Conservation (phyloP, 1,140 invertebrate genomes). For the Heliconius himera region DNA sequence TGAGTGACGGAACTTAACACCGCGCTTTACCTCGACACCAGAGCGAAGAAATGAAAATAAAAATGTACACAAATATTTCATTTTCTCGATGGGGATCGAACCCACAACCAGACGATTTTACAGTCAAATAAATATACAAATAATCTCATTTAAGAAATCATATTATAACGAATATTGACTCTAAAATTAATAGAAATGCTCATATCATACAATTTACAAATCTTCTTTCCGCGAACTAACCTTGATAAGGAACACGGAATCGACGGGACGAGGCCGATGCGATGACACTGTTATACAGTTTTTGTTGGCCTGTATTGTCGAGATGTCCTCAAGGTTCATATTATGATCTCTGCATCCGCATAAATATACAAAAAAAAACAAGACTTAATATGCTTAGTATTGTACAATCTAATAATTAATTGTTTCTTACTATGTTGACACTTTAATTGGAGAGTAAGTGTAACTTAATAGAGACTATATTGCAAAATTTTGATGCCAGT, state of each 20-base stretch:
- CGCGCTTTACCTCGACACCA: too few relatives aligned
- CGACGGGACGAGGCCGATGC: slow-evolving; percentile 54
- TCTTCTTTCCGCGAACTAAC: slow-evolving; percentile 35
- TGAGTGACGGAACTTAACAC: too few relatives aligned
- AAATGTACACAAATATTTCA: too few relatives aligned
- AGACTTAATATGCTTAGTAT: background rate
- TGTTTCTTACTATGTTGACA: too few relatives aligned
- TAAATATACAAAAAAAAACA: background rate
- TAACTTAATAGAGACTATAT: too few relatives aligned
- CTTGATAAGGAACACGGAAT: slow-evolving; percentile 66
- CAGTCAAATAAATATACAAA: too few relatives aligned
- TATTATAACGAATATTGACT: background rate
- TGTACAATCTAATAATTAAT: background rate
- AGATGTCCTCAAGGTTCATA: slow-evolving; percentile 52
- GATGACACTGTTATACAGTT: slow-evolving; percentile 59
- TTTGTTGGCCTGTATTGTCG: slow-evolving; percentile 58
- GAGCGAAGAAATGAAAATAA: too few relatives aligned
- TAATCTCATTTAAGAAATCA: too few relatives aligned
- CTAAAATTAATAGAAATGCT: background rate
- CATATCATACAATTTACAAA: background rate
- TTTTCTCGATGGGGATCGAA: too few relatives aligned
- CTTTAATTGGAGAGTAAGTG: too few relatives aligned
- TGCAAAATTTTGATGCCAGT: too few relatives aligned
- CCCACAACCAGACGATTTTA: too few relatives aligned
- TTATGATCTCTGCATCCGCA: slow-evolving; percentile 40